A percentile compares a stretch with the other conserved stretches of the same genome.
phyloP scores from a whole-genome alignment of 1,140 invertebrate species.

The Mactra quadrangularis region DNA sequence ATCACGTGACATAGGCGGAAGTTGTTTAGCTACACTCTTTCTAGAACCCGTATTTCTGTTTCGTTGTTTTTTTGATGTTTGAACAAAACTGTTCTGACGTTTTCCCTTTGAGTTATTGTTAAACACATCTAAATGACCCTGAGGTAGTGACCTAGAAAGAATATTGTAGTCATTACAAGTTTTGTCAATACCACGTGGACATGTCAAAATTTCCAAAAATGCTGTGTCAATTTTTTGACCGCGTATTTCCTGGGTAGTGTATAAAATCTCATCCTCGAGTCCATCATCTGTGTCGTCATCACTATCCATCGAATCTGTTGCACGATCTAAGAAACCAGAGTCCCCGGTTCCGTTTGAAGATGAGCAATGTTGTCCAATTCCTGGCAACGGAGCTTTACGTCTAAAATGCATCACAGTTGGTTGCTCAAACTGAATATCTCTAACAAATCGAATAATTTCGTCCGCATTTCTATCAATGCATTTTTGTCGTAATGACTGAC shows the following conservation, averaged over 20 bases:
- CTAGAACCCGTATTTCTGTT: slow-evolving; percentile 19
- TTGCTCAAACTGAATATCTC: slow-evolving; percentile 67
- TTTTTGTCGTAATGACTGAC: slow-evolving; percentile 46
- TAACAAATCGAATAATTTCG: slow-evolving; percentile 69
- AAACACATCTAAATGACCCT: slow-evolving; percentile 39
- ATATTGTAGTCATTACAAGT: slow-evolving; percentile 44
- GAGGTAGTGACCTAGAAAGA: slow-evolving; percentile 33
- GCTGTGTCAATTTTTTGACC: slow-evolving; percentile 30
- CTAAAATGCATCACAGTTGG: slow-evolving; percentile 64
- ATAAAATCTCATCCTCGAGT: slow-evolving; percentile 53
- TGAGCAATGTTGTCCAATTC: slow-evolving; percentile 57
- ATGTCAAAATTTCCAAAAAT: slow-evolving; percentile 41
- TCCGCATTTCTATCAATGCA: slow-evolving; percentile 60
- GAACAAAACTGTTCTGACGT: slow-evolving; percentile 50
- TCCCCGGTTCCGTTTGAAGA: slow-evolving; percentile 18
- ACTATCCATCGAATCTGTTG: slow-evolving; percentile 50
- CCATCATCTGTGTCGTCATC: slow-evolving; percentile 31
- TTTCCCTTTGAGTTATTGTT: slow-evolving; percentile 31
- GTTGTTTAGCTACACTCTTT: slow-evolving; percentile 55
- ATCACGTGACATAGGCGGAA: slow-evolving; percentile 63
- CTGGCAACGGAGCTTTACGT: slow-evolving; percentile 62
- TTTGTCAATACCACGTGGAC: slow-evolving; percentile 32
- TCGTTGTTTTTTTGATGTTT: slow-evolving; percentile 2
- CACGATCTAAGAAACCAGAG: slow-evolving; percentile 55
- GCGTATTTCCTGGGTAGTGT: not conserved